phyloP scores from a whole-genome alignment of 2,113 vertebrate genomes.

The Fulica atra region DNA sequence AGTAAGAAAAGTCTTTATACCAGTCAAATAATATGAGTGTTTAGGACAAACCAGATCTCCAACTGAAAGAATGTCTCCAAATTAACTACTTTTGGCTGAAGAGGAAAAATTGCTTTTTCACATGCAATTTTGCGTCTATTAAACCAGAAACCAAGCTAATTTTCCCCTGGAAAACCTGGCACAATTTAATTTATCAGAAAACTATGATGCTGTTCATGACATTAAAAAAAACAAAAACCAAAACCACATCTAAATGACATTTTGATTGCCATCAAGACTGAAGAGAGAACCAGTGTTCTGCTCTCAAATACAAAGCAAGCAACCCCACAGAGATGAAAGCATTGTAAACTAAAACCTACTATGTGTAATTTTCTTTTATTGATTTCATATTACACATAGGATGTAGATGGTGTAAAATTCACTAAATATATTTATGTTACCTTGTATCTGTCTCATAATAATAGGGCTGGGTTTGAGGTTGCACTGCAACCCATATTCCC shows the following conservation, averaged over 20 bases:
- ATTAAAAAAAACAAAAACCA: background rate
- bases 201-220: background rate
- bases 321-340: background rate
- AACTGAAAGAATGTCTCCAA: background rate
- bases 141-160: background rate
- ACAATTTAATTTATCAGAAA: background rate
- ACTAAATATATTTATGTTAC: background rate
- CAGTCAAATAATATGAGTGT: background rate
- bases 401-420: background rate
- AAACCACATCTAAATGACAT: too few species aligned
- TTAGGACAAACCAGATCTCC: background rate
- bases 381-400: background rate
- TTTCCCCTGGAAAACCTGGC: background rate
- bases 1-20: background rate
- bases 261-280: background rate
- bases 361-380: background rate
- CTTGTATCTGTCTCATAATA: background rate
- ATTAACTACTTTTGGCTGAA: background rate
- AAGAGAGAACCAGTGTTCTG: background rate
- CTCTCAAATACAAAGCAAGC: background rate
- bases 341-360: background rate
- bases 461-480: background rate
- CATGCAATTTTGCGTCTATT: background rate
- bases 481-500: background rate
- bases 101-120: background rate